Base-by-base conservation (phyloP, 64 coral and sea anemone genomes). In the Porites lutea region DNA sequence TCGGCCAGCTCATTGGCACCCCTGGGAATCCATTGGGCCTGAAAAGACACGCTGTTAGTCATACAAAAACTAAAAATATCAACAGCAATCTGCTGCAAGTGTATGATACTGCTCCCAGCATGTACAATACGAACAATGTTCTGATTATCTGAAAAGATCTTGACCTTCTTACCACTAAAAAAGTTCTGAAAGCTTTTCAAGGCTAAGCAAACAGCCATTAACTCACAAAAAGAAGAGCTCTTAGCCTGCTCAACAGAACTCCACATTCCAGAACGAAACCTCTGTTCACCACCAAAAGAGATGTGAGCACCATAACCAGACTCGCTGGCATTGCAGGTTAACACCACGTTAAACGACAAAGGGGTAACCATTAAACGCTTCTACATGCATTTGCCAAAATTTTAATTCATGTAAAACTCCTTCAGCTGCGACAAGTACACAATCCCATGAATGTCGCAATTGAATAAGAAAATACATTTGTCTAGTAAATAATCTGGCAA, bases 1-100 rank as follows among this genome's bases (percentile, higher is more conserved):
- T 59, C 13, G 57, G 57, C 57, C 57, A 59, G 13, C 57, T 59
- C 57, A 13, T 59, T 59, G 57, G 5, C 57, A 59, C n/a, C n/a
- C 73, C 75, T 83, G 11, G 91, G 91, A 63, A 93, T 87, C 82
- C 83, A 93, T 9, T 87, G 91, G 14, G 91, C 44, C 85, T 93
- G 74, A 55, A 84, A 74, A 15, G 78, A 92, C 5, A 83, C 57
- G 13, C 57, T 59, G 57, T 59, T 59, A 59, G 57, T 59, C 57
- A 59, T 59, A 59, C 57, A 59, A 59, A 59, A 59, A 59, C 57
- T 59, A 13, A 59, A 59, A 59, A 59, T 59, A 59, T 59, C 57
- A 13, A 59, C 57, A 59, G 57, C 57, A 59, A 59, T 59, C 57
- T 59, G 57, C 57, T 59, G 57, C 57, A 59, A 59, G 57, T 59